Conservation (phyloP, 2,797 vertebrate species). For the Lagodon rhomboides region DNA sequence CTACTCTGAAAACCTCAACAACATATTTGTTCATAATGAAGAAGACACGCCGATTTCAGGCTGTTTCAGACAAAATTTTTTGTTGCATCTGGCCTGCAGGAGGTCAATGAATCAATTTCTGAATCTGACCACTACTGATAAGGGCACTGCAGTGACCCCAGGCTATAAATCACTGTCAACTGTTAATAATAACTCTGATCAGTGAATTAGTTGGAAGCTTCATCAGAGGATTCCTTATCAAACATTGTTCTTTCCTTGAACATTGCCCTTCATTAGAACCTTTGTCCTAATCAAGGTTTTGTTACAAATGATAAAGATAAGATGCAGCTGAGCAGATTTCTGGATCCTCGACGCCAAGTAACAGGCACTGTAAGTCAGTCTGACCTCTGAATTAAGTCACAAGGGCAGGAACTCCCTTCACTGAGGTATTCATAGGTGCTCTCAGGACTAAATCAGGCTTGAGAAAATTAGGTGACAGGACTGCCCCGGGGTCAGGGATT, state of each 20-base stretch:
- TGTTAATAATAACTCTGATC: constrained; percentile 16
- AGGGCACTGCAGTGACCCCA: constrained; percentile 12
- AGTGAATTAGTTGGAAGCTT: constrained; percentile 9
- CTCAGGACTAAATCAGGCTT: constrained; percentile 34
- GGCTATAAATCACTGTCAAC: constrained; percentile 26
- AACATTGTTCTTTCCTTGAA: constrained; percentile 44
- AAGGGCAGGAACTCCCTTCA: constrained; percentile 36
- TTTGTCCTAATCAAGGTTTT: constrained; percentile 36
- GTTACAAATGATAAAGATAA: constrained; percentile 39
- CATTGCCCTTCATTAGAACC: constrained; percentile 46
- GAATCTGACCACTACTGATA: constrained; percentile 34
- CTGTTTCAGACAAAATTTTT: background rate
- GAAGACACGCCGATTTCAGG: background rate
- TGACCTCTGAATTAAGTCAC: constrained; percentile 31
- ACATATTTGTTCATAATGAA: too few relatives aligned
- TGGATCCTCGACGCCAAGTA: background rate
- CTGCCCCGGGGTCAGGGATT: constrained; percentile 29
- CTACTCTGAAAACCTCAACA: background rate
- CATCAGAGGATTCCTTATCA: constrained; percentile 57
- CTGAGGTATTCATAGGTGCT: constrained; percentile 14
- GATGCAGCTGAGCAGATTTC: constrained; percentile 1
- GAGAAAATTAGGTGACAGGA: constrained; percentile 50
- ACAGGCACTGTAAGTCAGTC: background rate
- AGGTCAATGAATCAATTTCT: constrained; percentile 13
- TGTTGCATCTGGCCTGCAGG: background rate